Base-by-base conservation (phyloP, 2,797 vertebrate genomes). In the Thunnus albacares region DNA sequence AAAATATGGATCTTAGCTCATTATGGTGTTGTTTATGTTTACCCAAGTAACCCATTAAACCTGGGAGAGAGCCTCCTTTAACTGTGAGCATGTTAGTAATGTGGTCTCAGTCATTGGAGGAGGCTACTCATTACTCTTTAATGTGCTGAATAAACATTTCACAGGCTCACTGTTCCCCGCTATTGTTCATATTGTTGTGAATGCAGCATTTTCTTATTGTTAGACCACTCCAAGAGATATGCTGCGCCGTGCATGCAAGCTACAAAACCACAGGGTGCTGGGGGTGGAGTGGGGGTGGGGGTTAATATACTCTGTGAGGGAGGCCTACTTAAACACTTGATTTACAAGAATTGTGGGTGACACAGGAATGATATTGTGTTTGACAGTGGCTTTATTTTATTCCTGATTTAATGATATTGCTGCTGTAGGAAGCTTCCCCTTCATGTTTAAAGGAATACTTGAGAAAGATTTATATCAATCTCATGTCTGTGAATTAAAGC, bases 71-170 rank as follows among this genome's bases (percentile, higher is more conserved):
- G 85, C 5, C 89, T 83, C 69, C 81, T 89, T 89, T 92, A 88
- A 92, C 90, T 87, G 80, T 70, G 87, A 86, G 86, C 87, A 82
- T 90, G 93, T 90, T 92, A 74, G 92, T 90, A 92, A 92, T 90
- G 90, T 90, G 90, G 81, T 84, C 89, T 94, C 91, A 92, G 93
- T 94, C 94, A 93, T 89, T 74, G 86, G 88, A 91, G 83, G 90
- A 90, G 85, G 89, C 85, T 86, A 89, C 92, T 95, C 94, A 95
- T 94, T 93, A 93, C 92, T 92, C 93, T 93, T 94, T 94, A 95
- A 95, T 93, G 88, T 95, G 94, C 95, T 95, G 95, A 95, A 92
- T 95, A 94, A 94, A 95, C 94, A 95, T 91, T 95, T 94, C 86
- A 66, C 65, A 41, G 75, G 63, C 65, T 91, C 90, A 85, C 85